Evolutionary conservation across 2,888 invertebrate species (phyloP).

Genomic region (Liposcelis brunnea): DNA sequence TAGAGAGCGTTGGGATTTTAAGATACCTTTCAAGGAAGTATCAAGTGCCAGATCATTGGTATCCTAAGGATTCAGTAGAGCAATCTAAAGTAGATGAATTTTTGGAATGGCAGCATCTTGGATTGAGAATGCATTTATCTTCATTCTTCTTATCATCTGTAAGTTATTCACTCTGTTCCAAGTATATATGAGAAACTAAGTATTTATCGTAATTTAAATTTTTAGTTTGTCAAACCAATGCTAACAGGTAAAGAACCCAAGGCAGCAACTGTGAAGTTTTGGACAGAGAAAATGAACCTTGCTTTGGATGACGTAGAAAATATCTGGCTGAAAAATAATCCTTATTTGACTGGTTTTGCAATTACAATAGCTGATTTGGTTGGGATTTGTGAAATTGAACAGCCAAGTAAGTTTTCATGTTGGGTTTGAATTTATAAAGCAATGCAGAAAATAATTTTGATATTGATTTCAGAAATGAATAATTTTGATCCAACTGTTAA

Average conservation of each 20-base stretch:
- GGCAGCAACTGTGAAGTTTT: conserved; percentile 18
- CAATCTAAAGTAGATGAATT: conserved; percentile 33
- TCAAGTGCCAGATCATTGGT: conserved; percentile 31
- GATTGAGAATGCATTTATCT: conserved; percentile 27
- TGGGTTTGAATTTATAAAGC: no score
- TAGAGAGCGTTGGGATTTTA: conserved; percentile 39
- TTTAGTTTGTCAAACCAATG: conserved; percentile 22
- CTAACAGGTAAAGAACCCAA: conserved; percentile 21
- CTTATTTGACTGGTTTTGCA: conserved; percentile 22
- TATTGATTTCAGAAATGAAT: conserved; percentile 20
- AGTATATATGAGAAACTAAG: no score
- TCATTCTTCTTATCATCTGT: conserved; percentile 29
- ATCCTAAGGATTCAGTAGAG: conserved; percentile 28
- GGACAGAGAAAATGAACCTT: conserved; percentile 19
- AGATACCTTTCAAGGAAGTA: conserved; percentile 28
- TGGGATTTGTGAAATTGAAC: conserved; percentile 28
- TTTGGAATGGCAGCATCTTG: conserved; percentile 34
- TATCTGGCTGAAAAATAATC: conserved; percentile 20
- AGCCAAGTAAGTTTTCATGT: conserved; percentile 24
- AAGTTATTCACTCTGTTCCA: no score
- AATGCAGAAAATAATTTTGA: no score
- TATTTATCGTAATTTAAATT: neutral
- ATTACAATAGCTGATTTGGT: conserved; percentile 29
- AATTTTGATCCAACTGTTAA: conserved; percentile 22
- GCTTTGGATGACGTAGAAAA: conserved; percentile 23